Percentiles rank a stretch among this genome's conserved stretches.
Conservation (phyloP, 2,113 vertebrate species). For the Actenoides lindsayi region DNA sequence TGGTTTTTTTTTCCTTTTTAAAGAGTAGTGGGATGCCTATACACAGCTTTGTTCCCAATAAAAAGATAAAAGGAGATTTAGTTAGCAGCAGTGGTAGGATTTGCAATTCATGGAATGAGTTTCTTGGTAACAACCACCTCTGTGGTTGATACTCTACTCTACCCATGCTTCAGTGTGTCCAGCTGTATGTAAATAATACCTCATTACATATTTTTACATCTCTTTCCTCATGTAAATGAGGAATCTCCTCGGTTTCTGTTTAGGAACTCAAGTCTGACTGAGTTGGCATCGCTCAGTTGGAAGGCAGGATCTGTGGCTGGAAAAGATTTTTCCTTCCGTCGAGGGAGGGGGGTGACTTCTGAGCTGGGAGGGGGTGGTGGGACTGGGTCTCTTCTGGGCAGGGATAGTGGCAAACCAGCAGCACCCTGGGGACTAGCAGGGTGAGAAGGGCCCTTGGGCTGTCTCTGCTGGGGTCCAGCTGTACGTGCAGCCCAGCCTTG, state of each 20-base stretch:
- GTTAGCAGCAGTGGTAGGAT: background rate
- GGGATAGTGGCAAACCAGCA: background rate
- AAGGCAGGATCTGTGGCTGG: background rate
- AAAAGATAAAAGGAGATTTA: background rate
- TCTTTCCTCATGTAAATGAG: slow-evolving; percentile 42
- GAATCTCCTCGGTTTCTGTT: background rate
- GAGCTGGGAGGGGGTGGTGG: background rate
- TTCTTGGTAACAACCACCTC: background rate
- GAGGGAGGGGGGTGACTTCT: background rate
- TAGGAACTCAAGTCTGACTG: background rate
- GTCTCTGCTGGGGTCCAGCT: background rate
- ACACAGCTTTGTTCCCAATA: background rate
- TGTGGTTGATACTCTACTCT: slow-evolving; percentile 16
- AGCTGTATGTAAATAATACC: slow-evolving; percentile 61
- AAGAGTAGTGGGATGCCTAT: background rate
- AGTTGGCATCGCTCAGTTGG: background rate
- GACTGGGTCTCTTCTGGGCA: background rate
- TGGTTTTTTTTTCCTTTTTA: background rate
- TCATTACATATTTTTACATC: background rate
- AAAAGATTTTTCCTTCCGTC: background rate
- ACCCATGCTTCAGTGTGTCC: background rate
- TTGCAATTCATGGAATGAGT: background rate
- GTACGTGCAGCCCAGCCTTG: background rate
- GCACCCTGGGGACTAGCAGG: background rate
- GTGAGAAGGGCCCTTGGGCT: background rate